Evolutionary conservation across 1,140 invertebrate species (phyloP).

Genomic region (Ridgeia piscesae): DNA sequence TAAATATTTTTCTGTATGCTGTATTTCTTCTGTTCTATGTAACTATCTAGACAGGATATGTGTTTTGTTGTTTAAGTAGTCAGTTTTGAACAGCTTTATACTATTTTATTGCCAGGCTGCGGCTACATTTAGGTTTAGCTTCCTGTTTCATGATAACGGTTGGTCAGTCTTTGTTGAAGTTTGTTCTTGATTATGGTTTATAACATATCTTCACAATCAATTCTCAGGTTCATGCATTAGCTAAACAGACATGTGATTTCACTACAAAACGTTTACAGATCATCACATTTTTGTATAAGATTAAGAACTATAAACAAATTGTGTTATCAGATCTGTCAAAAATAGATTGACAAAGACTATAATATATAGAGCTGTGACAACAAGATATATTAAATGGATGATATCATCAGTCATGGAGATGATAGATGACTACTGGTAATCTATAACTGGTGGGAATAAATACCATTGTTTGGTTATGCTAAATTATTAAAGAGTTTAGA

Average conservation of each 20-base stretch:
- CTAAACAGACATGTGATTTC: no score
- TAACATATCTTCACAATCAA: not conserved
- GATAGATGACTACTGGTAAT: not conserved
- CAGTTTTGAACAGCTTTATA: not conserved
- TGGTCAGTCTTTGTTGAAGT: not conserved
- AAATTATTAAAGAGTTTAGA: no score
- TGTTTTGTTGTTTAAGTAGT: not conserved
- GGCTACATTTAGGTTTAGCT: not conserved
- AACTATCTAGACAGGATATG: not conserved
- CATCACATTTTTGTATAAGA: no score
- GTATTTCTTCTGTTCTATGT: no score
- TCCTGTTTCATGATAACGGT: not conserved
- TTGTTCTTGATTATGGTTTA: not conserved
- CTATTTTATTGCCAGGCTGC: not conserved
- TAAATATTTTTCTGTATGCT: no score
- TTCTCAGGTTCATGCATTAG: not conserved
- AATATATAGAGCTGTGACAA: no score
- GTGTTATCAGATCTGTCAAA: no score
- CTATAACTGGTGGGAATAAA: not conserved
- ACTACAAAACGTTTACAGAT: no score
- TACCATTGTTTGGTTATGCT: not conserved
- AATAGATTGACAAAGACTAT: no score
- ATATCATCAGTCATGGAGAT: not conserved
- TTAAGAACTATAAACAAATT: no score
- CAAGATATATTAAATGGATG: no score